Base-by-base conservation (phyloP, 2,797 vertebrate genomes). In the Phoebastria nigripes region DNA sequence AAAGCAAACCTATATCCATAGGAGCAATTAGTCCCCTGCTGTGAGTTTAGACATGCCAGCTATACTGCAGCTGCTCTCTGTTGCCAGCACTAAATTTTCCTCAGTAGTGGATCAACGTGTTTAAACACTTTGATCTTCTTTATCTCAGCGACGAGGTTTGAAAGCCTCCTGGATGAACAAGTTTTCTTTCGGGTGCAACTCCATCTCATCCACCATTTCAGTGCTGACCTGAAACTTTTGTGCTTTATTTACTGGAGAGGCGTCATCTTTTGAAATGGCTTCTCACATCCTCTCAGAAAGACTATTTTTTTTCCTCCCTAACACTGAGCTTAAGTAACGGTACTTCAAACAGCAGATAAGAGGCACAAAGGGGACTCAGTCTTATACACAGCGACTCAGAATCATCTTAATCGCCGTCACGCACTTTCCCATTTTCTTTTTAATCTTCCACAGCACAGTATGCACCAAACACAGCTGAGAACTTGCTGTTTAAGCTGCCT, bases 61-160 rank as follows among this genome's bases (percentile, higher is more conserved):
- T 89, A 82, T 63, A 55, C 52, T 90, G 89, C 97, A 95, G 96
- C 95, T 97, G 95, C 91, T 96, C 85, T 90, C 89, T 94, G 89
- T 93, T 96, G 92, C 94, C 52, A 55, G 96, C 96, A 93, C 94
- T 96, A 94, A 95, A 97, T 97, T 97, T 96, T 71, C 94, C 87
- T 94, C 89, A 93, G 96, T 94, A 96, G 92, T 92, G 95, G 97
- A 97, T 98, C 84, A 95, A 96, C 94, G 55, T 96, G 95, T 96
- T 97, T 96, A 96, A 96, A 97, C 72, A 85, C 96, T 97, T 98
- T 97, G 97, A 97, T 97, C 97, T 94, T 95, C 81, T 97, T 97
- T 97, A 97, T 97, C 97, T 97, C 93, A 82, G 92, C 1, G 12
- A 89, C 25, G 52, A 90, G 96, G 96, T 97, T 97, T 96, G 92